Evolutionary conservation across 2,113 vertebrate genomes (phyloP), one percentile per base, ranked within the genome.

Genomic region (Oxyruncus cristatus): DNA sequence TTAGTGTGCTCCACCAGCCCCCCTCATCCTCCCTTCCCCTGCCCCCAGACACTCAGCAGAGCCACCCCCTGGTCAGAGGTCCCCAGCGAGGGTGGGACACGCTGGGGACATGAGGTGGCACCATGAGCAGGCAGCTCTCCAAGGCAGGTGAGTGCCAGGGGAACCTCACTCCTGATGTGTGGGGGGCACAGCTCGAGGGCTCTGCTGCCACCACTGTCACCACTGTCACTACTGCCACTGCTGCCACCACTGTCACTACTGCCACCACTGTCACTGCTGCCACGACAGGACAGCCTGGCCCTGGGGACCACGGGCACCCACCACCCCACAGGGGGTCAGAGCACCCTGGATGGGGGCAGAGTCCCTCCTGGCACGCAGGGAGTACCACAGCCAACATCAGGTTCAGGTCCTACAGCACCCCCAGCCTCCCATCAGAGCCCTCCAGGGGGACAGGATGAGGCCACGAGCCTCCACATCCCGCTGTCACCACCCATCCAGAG

Each of bases 81-180:
- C 46, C 68, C 59, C 30, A 41, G 20, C 2, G 2, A 12, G 3
- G 17, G 18, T 32, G 35, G 28, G 12, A 41, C 63, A 59, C 1
- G 0, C 20, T 27, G 76, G 39, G n/a, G 52, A 82, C 67, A 20
- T 9, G 14, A 66, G 70, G 74, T 46, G 59, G 35, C 44, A 50
- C 44, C 39, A 3, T 5, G 30, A 73, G 53, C 22, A 39, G 79
- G 32, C 61, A 39, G n/a, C 46, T 58, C 30, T 52, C 44, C 2
- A 1, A 42, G 58, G 35, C 42, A 42, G 49, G 39, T n/a, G 37
- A 32, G 59, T 81, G 59, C 35, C 37, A 11, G 5, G 23, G 30
- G 55, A 58, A 22, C 24, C 63, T 23, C 2, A 1, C 8, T 46
- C 47, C 27, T 24, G 22, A 33, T 9, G 33, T 1, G 8, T 0